Conservation (phyloP, 2,113 vertebrate genomes). For the Panurus biarmicus region DNA sequence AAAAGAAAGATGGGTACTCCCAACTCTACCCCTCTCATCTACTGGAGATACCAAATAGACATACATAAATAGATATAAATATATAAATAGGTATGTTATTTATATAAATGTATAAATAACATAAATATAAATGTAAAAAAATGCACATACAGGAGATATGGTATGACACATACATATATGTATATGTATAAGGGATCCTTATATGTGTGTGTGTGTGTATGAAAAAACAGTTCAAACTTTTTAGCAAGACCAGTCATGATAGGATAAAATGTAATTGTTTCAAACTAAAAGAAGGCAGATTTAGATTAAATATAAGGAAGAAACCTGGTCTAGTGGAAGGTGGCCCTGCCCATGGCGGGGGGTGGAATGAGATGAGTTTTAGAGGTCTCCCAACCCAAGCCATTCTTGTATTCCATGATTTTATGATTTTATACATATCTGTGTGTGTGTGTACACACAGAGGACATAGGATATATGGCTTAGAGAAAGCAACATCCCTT, state of each 20-base stretch:
- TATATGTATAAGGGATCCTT: not conserved
- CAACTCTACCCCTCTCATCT: not conserved
- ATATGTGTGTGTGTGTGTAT: no score
- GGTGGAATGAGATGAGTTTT: not conserved
- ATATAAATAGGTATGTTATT: no score
- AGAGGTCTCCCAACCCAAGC: not conserved
- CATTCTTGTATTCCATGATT: not conserved
- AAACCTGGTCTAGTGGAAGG: not conserved
- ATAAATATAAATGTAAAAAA: not conserved
- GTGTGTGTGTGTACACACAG: not conserved
- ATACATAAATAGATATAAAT: not conserved
- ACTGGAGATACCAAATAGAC: not conserved
- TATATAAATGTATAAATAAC: not conserved
- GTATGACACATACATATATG: not conserved
- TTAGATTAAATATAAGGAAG: not conserved
- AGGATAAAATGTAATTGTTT: not conserved
- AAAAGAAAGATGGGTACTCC: not conserved
- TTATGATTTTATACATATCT: not conserved
- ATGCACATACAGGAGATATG: not conserved
- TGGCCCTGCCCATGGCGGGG: not conserved
- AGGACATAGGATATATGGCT: accelerated
- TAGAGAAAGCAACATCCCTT: not conserved
- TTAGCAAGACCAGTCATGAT: not conserved
- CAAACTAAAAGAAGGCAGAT: not conserved
- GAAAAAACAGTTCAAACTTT: accelerated